Percentiles rank a stretch among this genome's conserved stretches.
These are phyloP conservation scores for Lutraria rhynchaena DNA, from an alignment of 1,140 invertebrate genomes.

Conservation along the genomic window DNA sequence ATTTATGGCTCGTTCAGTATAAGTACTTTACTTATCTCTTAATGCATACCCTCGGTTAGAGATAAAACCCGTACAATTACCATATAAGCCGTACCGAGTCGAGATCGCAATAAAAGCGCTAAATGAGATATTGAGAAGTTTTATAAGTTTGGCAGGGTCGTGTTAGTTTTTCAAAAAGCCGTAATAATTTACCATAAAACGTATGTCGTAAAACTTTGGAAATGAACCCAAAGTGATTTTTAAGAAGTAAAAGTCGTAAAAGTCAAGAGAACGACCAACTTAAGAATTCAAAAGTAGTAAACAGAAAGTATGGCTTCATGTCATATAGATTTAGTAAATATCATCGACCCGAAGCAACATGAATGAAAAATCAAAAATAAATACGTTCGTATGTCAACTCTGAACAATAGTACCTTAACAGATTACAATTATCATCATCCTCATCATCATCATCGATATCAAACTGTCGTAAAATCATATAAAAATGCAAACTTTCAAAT, in stretches of 20 bases:
- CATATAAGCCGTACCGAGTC: background rate
- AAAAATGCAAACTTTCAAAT: too few species aligned
- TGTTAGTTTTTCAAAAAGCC: constrained; percentile 21
- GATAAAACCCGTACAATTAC: constrained; percentile 13
- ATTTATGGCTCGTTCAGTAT: constrained; percentile 45
- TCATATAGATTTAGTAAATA: too few species aligned
- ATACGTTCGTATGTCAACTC: too few species aligned
- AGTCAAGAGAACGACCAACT: background rate
- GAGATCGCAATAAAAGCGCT: constrained; percentile 13
- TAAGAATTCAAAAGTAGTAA: too few species aligned
- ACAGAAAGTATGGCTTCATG: too few species aligned
- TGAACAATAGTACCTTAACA: too few species aligned
- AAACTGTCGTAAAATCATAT: too few species aligned
- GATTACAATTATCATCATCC: too few species aligned
- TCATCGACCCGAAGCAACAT: too few species aligned
- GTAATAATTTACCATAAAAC: background rate
- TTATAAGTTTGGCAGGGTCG: constrained; percentile 16
- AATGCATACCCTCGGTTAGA: background rate
- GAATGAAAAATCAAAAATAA: too few species aligned
- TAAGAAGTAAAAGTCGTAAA: constrained; percentile 9
- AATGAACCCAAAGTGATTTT: background rate
- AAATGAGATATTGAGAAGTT: constrained; percentile 14
- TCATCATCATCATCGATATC: too few species aligned
- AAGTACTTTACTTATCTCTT: constrained; percentile 39
- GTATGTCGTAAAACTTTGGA: constrained; percentile 18